A percentile compares a stretch with the other conserved stretches of the same genome.
phyloP scores from a whole-genome alignment of 2,888 invertebrate genomes.

The Margaritifera margaritifera region DNA sequence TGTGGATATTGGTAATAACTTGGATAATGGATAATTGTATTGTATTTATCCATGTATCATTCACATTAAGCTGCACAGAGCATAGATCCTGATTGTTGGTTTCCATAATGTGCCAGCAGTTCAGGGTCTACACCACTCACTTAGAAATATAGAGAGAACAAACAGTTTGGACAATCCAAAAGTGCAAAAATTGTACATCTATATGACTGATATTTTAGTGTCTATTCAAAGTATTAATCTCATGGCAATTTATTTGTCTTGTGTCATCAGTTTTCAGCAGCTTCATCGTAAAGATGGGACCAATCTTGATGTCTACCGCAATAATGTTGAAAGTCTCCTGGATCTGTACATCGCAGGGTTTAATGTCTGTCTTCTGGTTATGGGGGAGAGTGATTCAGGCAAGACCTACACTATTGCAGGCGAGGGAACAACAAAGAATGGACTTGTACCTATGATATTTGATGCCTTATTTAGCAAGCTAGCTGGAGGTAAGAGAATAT shows the following conservation, averaged over 20 bases:
- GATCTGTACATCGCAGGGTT: slow-evolving; percentile 66
- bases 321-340: slow-evolving; percentile 59
- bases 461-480: slow-evolving; percentile 64
- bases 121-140: not conserved
- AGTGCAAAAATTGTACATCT: not conserved
- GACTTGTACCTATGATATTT: slow-evolving; percentile 62
- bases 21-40: too few relatives aligned
- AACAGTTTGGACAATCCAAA: too few relatives aligned
- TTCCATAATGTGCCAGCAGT: too few relatives aligned
- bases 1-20: too few relatives aligned
- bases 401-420: slow-evolving; percentile 66
- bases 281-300: slow-evolving; percentile 55
- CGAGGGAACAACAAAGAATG: slow-evolving; percentile 56
- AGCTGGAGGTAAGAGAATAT: slow-evolving; percentile 48
- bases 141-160: not conserved
- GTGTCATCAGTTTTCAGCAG: slow-evolving; percentile 56
- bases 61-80: too few relatives aligned
- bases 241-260: not conserved
- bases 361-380: slow-evolving; percentile 65
- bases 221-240: not conserved
- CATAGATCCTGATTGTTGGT: too few relatives aligned
- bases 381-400: slow-evolving; percentile 68
- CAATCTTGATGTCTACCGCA: slow-evolving; percentile 62
- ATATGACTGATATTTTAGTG: not conserved
- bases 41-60: too few relatives aligned